Percentiles rank a stretch among this genome's conserved stretches.
Conservation (phyloP, 1,140 invertebrate genomes). For the Lamellibrachia luymesi region DNA sequence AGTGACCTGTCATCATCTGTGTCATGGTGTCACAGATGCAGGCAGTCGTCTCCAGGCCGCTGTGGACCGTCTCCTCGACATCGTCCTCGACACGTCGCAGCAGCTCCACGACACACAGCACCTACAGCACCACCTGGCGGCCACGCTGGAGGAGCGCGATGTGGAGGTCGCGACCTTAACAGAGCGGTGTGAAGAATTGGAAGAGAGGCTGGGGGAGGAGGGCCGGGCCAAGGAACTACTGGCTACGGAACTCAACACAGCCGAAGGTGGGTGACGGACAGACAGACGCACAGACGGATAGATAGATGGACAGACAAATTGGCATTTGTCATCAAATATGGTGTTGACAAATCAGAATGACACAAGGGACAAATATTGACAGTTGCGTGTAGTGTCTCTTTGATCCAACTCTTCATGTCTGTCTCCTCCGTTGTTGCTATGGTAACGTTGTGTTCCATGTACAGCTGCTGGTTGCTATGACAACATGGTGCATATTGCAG, state of each 20-base stretch:
- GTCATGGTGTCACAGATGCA: conserved; percentile 38
- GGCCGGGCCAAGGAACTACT: conserved; percentile 48
- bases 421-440: no score
- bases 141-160: conserved; percentile 31
- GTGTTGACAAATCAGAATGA: background rate
- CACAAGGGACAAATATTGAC: background rate
- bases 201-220: conserved; percentile 45
- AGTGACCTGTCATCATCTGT: background rate
- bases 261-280: conserved; percentile 39
- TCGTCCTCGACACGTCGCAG: conserved; percentile 46
- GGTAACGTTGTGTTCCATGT: no score
- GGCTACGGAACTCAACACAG: conserved; percentile 51
- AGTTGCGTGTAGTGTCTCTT: background rate
- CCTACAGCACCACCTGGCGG: conserved; percentile 43
- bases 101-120: conserved; percentile 45
- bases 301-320: background rate
- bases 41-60: conserved; percentile 43
- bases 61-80: conserved; percentile 45
- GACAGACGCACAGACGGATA: background rate
- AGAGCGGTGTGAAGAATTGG: conserved; percentile 40
- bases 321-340: background rate
- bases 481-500: background rate
- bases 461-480: background rate
- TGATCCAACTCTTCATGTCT: background rate
- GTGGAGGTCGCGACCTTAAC: conserved; percentile 33